Base-by-base conservation (phyloP, 2,113 vertebrate species). In the Plotosus lineatus region DNA sequence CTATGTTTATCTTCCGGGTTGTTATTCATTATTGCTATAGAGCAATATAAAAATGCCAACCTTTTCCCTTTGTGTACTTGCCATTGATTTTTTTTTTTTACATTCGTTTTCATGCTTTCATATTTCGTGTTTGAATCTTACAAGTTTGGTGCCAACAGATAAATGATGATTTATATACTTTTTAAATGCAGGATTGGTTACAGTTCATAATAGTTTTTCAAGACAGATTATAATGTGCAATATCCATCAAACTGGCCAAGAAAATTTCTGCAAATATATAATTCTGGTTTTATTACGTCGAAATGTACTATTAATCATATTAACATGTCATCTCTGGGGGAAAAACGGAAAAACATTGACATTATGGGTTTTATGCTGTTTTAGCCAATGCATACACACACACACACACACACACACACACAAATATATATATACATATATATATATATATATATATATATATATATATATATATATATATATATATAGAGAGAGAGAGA, bases 1-100 rank as follows among this genome's bases (percentile, higher is more conserved):
- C 75, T 75, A 44, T 81, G 79, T 81, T 81, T 81, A 75, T 75
- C 68, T 82, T 80, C 78, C 33, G 63, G 48, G 78, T 80, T 79
- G 36, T 71, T 80, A 44, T 80, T 55, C 66, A 36, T 80, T 72
- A 63, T 63, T 80, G 66, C 80, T 48, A 58, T 23, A 46, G 15
- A 56, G 40, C 50, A 58, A 63, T 36, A 82, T 48, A 65, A 76
- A 28, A 65, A 19, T 15, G 60, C 31, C 7, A 44, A 60, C 61
- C 36, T 33, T 28, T 61, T 15, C 38, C 50, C 50, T 55, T 55
- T 42, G 50, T 11, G 9, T 21, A 40, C 26, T 42, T 33, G 14
- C 19, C 9, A 33, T 58, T 69, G 42, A 14, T 36, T 3, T 12
- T 63, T 33, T 4, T 63, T 36, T 46, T 1, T 4, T 19, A 56